These are phyloP conservation scores for Dendroctonus ponderosae DNA, from an alignment of 1,140 invertebrate species.

Conservation along the genomic window DNA sequence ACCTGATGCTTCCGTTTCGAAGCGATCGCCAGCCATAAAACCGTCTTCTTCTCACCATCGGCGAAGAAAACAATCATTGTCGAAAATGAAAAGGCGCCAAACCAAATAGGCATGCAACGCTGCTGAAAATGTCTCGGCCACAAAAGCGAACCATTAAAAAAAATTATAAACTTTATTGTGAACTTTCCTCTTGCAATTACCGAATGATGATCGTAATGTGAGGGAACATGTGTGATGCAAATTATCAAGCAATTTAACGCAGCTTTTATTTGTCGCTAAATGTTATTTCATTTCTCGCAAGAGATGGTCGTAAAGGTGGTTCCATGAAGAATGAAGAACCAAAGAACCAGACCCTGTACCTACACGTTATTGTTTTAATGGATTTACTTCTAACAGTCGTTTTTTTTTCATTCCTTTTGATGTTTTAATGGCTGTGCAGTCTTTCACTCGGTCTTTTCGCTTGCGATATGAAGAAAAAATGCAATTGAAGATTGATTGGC, in stretches of 20 bases:
- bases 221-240: conserved; percentile 20
- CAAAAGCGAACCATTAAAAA: not conserved
- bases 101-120: not conserved
- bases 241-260: conserved; percentile 19
- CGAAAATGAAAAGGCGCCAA: conserved; percentile 17
- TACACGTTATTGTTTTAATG: no score
- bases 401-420: no score
- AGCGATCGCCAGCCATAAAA: no score
- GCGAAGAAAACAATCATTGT: not conserved
- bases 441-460: no score
- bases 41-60: no score
- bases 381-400: no score
- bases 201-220: conserved; percentile 13
- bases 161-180: conserved; percentile 20
- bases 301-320: conserved; percentile 11
- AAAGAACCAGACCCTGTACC: not conserved
- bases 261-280: conserved; percentile 13
- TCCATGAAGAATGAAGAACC: not conserved
- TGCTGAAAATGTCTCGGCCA: not conserved
- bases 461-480: no score
- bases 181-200: conserved; percentile 20
- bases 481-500: no score
- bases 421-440: no score
- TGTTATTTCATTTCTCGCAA: conserved; percentile 17
- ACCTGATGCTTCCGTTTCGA: no score